A percentile compares a stretch with the other conserved stretches of the same genome.
phyloP scores from a whole-genome alignment of 2,797 vertebrate species.

The Phalanger gymnotis region DNA sequence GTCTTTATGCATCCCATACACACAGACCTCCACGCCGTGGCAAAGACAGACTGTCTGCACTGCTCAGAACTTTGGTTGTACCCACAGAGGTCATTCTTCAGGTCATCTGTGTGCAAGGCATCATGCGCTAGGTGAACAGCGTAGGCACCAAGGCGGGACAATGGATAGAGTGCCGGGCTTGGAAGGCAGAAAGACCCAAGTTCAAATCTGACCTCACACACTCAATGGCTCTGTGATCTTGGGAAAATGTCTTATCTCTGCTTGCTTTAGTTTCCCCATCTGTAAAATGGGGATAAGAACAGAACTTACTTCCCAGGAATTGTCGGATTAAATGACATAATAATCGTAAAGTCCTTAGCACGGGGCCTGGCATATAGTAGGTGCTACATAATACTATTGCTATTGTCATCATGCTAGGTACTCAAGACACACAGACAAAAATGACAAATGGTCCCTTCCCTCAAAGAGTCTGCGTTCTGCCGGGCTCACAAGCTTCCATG shows the following conservation, averaged over 20 bases:
- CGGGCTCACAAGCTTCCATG: neutral
- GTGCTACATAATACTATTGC: neutral
- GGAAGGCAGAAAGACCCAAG: neutral
- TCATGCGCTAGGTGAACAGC: fast-evolving
- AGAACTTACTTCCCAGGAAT: neutral
- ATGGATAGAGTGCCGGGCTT: neutral
- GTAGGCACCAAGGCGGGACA: neutral
- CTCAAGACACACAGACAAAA: neutral
- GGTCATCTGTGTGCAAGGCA: neutral
- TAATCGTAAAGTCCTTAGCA: neutral
- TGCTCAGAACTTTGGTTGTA: neutral
- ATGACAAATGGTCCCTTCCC: neutral
- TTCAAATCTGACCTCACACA: neutral
- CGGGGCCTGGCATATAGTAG: too few relatives aligned
- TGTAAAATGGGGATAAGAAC: neutral
- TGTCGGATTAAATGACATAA: neutral
- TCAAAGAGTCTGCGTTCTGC: neutral
- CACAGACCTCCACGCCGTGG: neutral
- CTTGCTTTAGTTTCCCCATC: neutral
- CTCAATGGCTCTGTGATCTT: neutral
- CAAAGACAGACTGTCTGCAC: neutral
- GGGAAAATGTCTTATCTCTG: neutral
- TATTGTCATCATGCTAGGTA: neutral
- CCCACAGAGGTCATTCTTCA: neutral
- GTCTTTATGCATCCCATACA: neutral